Evolutionary conservation across 2,113 vertebrate genomes (phyloP).

Genomic region (Xyliphius kryptos): DNA sequence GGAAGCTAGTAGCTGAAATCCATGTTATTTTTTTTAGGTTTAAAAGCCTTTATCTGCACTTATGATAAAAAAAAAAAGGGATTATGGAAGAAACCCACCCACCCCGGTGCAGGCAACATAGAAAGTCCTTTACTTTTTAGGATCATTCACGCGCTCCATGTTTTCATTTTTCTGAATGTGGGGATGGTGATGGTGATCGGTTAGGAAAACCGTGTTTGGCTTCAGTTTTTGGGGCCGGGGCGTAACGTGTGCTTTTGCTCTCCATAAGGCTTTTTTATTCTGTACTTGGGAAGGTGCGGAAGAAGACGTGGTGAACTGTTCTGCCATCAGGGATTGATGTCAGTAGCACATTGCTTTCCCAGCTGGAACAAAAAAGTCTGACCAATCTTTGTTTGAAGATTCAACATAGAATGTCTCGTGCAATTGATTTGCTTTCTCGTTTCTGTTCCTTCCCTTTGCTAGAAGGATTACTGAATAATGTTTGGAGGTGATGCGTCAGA

Average conservation of each 20-base stretch:
- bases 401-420: conserved; percentile 67
- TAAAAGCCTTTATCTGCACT: conserved; percentile 68
- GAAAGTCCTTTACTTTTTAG: conserved; percentile 30
- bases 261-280: conserved; percentile 54
- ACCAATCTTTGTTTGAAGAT: conserved; percentile 63
- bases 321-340: conserved; percentile 66
- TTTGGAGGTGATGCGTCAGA: conserved; percentile 64
- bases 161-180: conserved; percentile 39
- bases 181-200: conserved; percentile 36
- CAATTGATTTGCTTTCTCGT: conserved; percentile 36
- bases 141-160: conserved; percentile 14
- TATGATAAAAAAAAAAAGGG: conserved; percentile 48
- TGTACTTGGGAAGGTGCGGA: conserved; percentile 57
- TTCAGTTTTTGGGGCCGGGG: conserved; percentile 33
- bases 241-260: conserved; percentile 45
- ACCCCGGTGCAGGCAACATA: conserved; percentile 19
- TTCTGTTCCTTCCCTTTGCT: conserved; percentile 55
- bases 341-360: conserved; percentile 69
- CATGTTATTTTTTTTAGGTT: conserved; percentile 66
- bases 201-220: conserved; percentile 13
- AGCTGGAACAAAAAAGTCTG: conserved; percentile 58
- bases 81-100: conserved; percentile 18
- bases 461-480: conserved; percentile 58
- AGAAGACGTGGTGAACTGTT: conserved; percentile 60
- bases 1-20: conserved; percentile 72